Evolutionary conservation across 2,888 invertebrate species (phyloP).

Genomic region (Toxonevra muliebris): DNA sequence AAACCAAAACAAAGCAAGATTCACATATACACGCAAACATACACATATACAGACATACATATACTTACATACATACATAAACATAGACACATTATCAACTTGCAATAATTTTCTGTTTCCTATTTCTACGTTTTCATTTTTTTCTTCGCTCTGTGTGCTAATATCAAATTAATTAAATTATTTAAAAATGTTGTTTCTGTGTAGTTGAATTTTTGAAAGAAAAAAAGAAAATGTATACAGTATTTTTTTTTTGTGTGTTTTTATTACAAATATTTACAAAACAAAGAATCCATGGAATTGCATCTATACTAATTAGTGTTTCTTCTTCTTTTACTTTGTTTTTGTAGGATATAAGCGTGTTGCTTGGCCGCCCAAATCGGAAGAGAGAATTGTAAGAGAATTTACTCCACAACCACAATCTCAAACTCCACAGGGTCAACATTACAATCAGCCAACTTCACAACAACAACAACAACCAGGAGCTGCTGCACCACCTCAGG

Average conservation of each 20-base stretch:
- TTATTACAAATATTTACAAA: too few relatives aligned
- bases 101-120: too few relatives aligned
- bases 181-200: background rate
- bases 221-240: background rate
- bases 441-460: slow-evolving; percentile 44
- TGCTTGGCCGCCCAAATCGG: slow-evolving; percentile 83
- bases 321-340: slow-evolving; percentile 7
- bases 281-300: background rate
- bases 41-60: too few relatives aligned
- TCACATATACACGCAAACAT: too few relatives aligned
- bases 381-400: slow-evolving; percentile 73
- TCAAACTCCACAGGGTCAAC: slow-evolving; percentile 50
- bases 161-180: background rate
- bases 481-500: slow-evolving; percentile 53
- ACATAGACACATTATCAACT: too few relatives aligned
- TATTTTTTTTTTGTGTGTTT: background rate
- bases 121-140: too few relatives aligned
- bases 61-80: too few relatives aligned
- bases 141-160: background rate
- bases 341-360: slow-evolving; percentile 80
- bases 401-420: slow-evolving; percentile 62
- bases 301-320: slow-evolving; percentile 5
- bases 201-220: background rate
- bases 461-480: slow-evolving; percentile 39
- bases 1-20: too few relatives aligned